Evolutionary conservation across 1,140 invertebrate species (phyloP).

Genomic region (Cardiocondyla obscurior): DNA sequence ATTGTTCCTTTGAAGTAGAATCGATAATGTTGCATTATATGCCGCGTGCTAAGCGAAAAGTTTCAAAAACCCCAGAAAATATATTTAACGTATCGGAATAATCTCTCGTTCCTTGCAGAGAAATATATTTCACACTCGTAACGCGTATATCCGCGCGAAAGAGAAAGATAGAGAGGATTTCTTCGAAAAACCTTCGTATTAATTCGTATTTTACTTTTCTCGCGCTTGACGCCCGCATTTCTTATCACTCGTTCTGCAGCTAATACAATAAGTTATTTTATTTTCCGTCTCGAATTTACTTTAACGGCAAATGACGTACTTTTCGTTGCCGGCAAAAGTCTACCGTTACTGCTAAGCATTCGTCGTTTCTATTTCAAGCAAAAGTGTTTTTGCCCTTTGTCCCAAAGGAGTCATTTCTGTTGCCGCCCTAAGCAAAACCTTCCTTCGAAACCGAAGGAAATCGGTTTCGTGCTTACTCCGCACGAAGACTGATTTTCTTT

Average conservation of each 20-base stretch:
- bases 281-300: background rate
- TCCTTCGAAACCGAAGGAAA: conserved; percentile 9
- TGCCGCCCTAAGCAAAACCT: conserved; percentile 30
- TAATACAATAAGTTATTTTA: background rate
- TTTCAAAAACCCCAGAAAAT: background rate
- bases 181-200: background rate
- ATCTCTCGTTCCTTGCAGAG: background rate
- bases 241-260: background rate
- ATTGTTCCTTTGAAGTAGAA: background rate
- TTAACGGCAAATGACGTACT: background rate
- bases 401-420: conserved; percentile 16
- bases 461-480: background rate
- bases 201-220: background rate
- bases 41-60: background rate
- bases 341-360: conserved; percentile 2
- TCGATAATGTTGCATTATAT: conserved; percentile 18
- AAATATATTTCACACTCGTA: background rate
- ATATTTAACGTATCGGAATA: background rate
- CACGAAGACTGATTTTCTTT: conserved; percentile 10
- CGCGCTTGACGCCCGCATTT: background rate
- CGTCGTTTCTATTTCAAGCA: conserved; percentile 9
- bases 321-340: background rate
- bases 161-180: too few relatives aligned
- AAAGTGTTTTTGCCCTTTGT: conserved; percentile 26
- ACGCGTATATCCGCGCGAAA: background rate